Base-by-base conservation (phyloP, 2,888 invertebrate genomes). In the Pasiphila rectangulata region DNA sequence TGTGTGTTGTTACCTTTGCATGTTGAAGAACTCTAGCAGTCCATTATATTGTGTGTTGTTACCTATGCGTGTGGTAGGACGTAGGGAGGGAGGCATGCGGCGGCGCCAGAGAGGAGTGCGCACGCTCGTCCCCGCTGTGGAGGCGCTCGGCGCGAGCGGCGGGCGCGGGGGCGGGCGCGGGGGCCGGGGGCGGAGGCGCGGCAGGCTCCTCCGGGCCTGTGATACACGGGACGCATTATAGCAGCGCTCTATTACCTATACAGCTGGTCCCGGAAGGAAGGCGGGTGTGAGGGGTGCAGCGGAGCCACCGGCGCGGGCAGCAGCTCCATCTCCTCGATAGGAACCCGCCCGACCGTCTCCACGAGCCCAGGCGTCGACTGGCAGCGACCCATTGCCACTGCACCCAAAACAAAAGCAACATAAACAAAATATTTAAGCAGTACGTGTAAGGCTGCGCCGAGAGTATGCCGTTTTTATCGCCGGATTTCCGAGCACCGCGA, bases 351-450 rank as follows among this genome's bases (percentile, higher is more conserved):
- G 64, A 93, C 92, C 47, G 97, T 96, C 87, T 98, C 98, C 65
- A 98, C 95, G 66, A 98, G 91, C 32, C 98, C 98, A 7, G 98
- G 98, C 50, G 98, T 98, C 67, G 98, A 98, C 77, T 96, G 96
- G 82, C 98, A 97, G 72, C 98, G 93, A 68, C 97, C 96, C 94
- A 98, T 94, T 66, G 97, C 96, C 88, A 96, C 97, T 96, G 90
- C 61, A 86, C 45, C 50, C 45, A 51, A 42, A 41, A 48, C 40
- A 40, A 47, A 41, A 53, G 38, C 49, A 46, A 38, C 41, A n/a
- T 46, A 44, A 48, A 48, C 47, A 19, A 43, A 44, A 45, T 12
- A 49, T 46, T 35, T 68, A 72, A 74, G 63, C 42, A 24, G 23
- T 24, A 44, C 30, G 34, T 20, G 23, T 37, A 37, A 23, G n/a